Conservation (phyloP, 2,888 invertebrate genomes). For the Epinotia nisella region DNA sequence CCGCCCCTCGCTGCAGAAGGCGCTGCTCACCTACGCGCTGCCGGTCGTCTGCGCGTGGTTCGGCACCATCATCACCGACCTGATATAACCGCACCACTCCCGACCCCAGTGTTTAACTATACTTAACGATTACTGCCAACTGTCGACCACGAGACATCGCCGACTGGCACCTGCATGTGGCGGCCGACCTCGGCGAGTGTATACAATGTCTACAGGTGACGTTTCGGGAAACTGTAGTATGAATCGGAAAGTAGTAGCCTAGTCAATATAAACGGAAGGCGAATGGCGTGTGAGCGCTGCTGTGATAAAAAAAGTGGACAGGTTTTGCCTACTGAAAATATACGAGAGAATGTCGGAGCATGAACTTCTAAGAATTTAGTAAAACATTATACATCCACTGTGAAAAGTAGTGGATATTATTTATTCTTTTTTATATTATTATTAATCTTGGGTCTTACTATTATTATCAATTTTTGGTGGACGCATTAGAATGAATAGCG, state of each 20-base stretch:
- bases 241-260: slow-evolving; percentile 60
- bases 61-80: slow-evolving; percentile 91
- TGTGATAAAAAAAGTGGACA: slow-evolving; percentile 67
- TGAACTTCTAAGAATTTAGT: slow-evolving; percentile 61
- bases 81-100: slow-evolving; percentile 86
- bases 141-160: background rate
- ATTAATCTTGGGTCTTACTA: slow-evolving; percentile 27
- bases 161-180: background rate
- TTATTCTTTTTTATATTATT: slow-evolving; percentile 55
- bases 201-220: slow-evolving; percentile 35
- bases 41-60: slow-evolving; percentile 95
- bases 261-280: slow-evolving; percentile 69
- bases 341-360: slow-evolving; percentile 45
- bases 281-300: slow-evolving; percentile 62
- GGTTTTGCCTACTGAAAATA: slow-evolving; percentile 43
- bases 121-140: background rate
- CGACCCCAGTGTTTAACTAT: background rate
- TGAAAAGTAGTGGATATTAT: slow-evolving; percentile 61
- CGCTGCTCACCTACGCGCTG: slow-evolving; percentile 90
- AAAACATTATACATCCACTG: slow-evolving; percentile 47
- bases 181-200: slow-evolving; percentile 24
- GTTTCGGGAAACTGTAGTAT: slow-evolving; percentile 45
- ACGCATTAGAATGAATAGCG: slow-evolving; percentile 10
- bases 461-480: slow-evolving; percentile 5
- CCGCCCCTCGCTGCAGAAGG: slow-evolving; percentile 84